Conservation (phyloP, 2,797 vertebrate genomes). For the Sylvia borin region DNA sequence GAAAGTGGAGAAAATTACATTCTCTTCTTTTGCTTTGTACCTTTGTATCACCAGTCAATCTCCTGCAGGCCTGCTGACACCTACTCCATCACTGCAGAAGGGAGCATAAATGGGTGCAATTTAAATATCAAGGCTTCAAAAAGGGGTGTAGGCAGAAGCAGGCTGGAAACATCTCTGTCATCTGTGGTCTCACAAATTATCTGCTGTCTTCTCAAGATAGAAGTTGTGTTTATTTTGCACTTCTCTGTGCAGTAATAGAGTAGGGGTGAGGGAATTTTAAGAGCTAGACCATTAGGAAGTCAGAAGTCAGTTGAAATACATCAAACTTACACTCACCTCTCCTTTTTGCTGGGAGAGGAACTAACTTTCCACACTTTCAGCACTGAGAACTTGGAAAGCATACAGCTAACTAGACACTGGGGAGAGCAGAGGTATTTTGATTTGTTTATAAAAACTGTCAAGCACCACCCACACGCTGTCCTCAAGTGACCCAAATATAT, state of each 20-base stretch:
- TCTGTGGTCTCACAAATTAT: background rate
- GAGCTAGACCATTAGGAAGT: background rate
- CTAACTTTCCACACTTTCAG: constrained; percentile 40
- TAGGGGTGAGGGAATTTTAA: background rate
- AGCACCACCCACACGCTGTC: constrained; percentile 51
- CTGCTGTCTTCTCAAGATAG: constrained; percentile 8
- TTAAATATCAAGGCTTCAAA: constrained; percentile 41
- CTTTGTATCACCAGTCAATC: background rate
- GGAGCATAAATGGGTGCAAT: constrained; percentile 3
- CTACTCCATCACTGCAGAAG: background rate
- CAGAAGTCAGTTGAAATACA: constrained; percentile 14
- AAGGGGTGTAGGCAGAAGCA: constrained; percentile 10
- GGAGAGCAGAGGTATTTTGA: constrained; percentile 43
- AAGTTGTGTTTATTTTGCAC: constrained; percentile 3
- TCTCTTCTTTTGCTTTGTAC: background rate
- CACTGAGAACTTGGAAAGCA: constrained; percentile 49
- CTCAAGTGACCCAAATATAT: constrained; percentile 43
- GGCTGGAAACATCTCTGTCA: background rate
- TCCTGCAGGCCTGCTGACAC: background rate
- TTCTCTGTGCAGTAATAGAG: background rate
- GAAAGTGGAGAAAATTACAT: background rate
- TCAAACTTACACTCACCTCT: background rate
- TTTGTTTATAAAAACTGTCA: constrained; percentile 58
- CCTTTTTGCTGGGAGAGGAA: background rate
- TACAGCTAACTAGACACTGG: constrained; percentile 5